Evolutionary conservation across 2,113 vertebrate genomes (phyloP).

Genomic region (Chaetorhynchus papuensis): DNA sequence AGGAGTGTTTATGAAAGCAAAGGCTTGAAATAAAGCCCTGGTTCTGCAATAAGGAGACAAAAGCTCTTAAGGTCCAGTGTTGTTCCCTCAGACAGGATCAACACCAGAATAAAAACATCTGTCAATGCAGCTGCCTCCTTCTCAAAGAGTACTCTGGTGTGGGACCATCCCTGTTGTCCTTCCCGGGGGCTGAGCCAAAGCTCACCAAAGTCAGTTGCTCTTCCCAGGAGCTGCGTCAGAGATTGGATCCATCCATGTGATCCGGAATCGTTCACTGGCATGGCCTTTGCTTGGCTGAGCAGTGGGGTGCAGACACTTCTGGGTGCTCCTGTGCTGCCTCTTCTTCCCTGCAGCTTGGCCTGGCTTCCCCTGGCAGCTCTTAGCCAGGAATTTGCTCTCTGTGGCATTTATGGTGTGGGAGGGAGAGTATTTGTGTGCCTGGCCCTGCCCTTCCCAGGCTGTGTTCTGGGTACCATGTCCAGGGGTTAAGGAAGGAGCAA

Average conservation of each 20-base stretch:
- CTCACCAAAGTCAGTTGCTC: not conserved
- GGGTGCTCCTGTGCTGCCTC: not conserved
- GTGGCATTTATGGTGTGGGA: not conserved
- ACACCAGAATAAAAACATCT: not conserved
- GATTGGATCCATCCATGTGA: not conserved
- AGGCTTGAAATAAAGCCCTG: not conserved
- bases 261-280: not conserved
- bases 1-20: not conserved
- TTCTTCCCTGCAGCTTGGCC: not conserved
- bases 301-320: not conserved
- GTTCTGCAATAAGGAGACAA: not conserved
- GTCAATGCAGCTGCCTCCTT: not conserved
- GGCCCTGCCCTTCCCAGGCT: not conserved
- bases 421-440: not conserved
- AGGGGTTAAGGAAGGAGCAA: not conserved
- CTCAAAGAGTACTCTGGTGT: not conserved
- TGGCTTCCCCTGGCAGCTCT: not conserved
- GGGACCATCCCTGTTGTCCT: rapidly evolving
- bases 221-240: not conserved
- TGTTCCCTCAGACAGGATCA: not conserved
- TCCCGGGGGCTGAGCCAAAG: not conserved
- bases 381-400: not conserved
- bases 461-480: not conserved
- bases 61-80: not conserved
- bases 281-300: not conserved